Conservation (phyloP, 2,888 invertebrate species). For the Dromius quadrimaculatus region DNA sequence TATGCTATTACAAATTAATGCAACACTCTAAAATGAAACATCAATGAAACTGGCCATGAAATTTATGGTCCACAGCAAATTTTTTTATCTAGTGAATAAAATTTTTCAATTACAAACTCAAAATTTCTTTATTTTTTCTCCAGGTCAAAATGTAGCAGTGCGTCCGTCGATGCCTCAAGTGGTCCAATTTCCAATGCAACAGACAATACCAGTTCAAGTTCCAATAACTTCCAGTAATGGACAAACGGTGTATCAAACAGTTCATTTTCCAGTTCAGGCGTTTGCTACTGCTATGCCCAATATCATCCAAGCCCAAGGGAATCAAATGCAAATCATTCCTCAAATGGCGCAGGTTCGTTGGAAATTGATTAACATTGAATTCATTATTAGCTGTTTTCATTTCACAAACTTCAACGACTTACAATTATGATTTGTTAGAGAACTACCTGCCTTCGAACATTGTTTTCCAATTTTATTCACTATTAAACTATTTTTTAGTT, state of each 20-base stretch:
- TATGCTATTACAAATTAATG: too few species aligned
- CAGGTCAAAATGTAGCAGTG: conserved; percentile 80
- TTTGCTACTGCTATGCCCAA: conserved; percentile 74
- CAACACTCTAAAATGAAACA: too few species aligned
- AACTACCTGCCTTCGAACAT: not conserved
- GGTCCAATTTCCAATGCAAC: conserved; percentile 79
- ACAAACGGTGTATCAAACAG: conserved; percentile 94
- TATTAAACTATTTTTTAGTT: too few species aligned
- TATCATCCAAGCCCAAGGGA: conserved; percentile 67
- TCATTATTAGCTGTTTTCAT: not conserved
- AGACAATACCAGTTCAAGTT: conserved; percentile 91
- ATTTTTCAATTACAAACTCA: too few species aligned
- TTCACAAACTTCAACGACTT: not conserved
- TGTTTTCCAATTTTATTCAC: conserved; percentile 61
- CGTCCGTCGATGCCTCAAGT: conserved; percentile 70
- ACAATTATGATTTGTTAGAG: conserved; percentile 40
- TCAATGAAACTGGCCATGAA: too few species aligned
- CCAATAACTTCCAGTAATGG: conserved; percentile 87
- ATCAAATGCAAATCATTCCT: conserved; percentile 82
- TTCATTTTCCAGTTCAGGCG: conserved; percentile 92
- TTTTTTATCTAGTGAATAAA: too few species aligned
- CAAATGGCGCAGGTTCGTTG: conserved; percentile 80
- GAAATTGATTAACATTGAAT: not conserved
- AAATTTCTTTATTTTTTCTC: conserved; percentile 14
- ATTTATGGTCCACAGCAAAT: too few species aligned